A percentile compares a stretch with the other conserved stretches of the same genome.
phyloP scores from a whole-genome alignment of 2,797 vertebrate species.

The Sebastiscus albofasciatus region DNA sequence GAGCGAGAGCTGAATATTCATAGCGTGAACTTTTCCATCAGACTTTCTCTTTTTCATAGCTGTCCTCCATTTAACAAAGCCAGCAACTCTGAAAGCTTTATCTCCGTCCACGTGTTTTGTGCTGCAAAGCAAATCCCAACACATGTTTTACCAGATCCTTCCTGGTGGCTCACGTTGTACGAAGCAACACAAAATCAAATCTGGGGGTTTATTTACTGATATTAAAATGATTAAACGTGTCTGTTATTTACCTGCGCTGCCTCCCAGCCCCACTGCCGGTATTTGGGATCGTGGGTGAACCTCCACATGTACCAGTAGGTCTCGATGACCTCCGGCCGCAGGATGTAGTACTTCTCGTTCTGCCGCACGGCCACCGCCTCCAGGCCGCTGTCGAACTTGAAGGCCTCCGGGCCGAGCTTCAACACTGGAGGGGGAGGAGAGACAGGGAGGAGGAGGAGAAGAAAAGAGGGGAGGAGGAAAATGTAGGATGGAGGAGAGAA shows the following conservation, averaged over 20 bases:
- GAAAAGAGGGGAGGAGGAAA: background rate
- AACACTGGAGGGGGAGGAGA: constrained; percentile 81
- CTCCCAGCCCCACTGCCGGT: constrained; percentile 98
- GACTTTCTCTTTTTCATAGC: background rate
- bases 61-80: background rate
- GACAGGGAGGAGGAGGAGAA: background rate
- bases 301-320: constrained; percentile 99
- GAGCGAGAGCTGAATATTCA: background rate
- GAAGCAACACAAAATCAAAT: background rate
- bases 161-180: background rate
- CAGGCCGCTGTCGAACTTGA: constrained; percentile 96
- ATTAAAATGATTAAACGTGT: background rate
- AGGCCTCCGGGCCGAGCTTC: constrained; percentile 97
- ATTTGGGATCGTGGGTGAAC: constrained; percentile 97
- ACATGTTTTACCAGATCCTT: background rate
- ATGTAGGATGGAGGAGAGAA: no score
- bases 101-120: background rate
- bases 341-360: constrained; percentile 98
- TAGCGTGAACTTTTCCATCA: background rate
- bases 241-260: constrained; percentile 87
- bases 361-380: constrained; percentile 96
- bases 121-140: background rate
- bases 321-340: constrained; percentile 97
- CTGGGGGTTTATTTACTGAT: background rate
- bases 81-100: background rate